These are phyloP conservation scores for Nomada ruficornis DNA, from an alignment of 2,888 invertebrate genomes.

Conservation along the genomic window DNA sequence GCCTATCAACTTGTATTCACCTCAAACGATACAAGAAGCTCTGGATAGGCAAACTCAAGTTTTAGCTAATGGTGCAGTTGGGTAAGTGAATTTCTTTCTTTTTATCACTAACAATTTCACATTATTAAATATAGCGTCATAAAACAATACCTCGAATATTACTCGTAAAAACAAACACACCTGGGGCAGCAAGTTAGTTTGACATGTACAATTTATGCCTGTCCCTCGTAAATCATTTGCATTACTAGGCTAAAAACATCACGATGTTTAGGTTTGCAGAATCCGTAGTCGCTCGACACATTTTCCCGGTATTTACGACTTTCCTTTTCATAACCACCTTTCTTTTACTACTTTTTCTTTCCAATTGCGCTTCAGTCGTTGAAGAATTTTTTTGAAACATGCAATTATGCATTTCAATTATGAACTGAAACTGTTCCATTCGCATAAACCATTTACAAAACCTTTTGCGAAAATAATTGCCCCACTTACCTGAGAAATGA, in stretches of 20 bases:
- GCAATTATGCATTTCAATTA: too few species aligned
- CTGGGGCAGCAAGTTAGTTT: too few species aligned
- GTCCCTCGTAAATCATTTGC: too few species aligned
- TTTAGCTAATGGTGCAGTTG: constrained; percentile 91
- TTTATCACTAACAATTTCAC: background rate
- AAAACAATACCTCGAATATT: background rate
- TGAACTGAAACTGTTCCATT: too few species aligned
- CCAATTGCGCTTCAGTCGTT: too few species aligned
- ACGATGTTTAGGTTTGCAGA: background rate
- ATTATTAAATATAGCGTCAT: background rate
- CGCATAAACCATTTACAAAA: too few species aligned
- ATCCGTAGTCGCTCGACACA: background rate
- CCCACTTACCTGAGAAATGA: too few species aligned
- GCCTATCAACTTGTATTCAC: constrained; percentile 93
- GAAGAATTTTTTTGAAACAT: too few species aligned
- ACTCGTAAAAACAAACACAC: background rate
- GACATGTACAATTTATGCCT: too few species aligned
- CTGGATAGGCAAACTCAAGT: constrained; percentile 91
- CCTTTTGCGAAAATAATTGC: too few species aligned
- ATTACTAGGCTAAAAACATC: background rate
- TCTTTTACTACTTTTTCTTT: background rate
- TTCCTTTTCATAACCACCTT: background rate
- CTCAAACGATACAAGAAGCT: constrained; percentile 92
- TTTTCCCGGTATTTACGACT: background rate
- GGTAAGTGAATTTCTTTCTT: constrained; percentile 86